Evolutionary conservation across 1,140 invertebrate genomes (phyloP), one percentile per base, ranked within the genome.

Genomic region (Scaptomyza graminum): DNA sequence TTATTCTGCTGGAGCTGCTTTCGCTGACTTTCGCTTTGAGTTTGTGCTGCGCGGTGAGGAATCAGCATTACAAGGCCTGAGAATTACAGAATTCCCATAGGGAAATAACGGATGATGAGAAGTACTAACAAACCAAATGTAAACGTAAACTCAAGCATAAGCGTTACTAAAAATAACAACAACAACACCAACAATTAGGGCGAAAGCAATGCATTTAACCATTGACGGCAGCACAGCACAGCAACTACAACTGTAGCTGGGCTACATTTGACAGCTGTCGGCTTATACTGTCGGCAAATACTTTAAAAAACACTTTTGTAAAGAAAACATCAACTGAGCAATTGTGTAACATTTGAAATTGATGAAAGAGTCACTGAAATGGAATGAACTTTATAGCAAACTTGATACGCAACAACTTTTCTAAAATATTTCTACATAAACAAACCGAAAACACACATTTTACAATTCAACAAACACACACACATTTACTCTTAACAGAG

Each of bases 11-110:
- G 65, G 94, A 97, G 92, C 91, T 96, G 47, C 85, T 97, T 25
- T 96, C 96, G 37, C 93, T 97, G 76, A 94, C 96, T 50, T 96
- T 97, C 79, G 95, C 96, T 1, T 92, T 97, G 81, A 94, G 96
- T 71, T 92, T 97, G 15, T 96, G 96, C 87, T 97, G 95, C 91
- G 95, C 95, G 25, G 94, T 96, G 67, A 94, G 94, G 70, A 93
- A 93, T 64, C 93, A 95, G 73, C 93, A 94, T 80, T 95, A 95
- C 91, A 96, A 96, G 92, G 94, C 94, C 92, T 96, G 95, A 94
- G 90, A 90, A 90, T 91, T 91, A 91, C 90, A 75, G 90, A 91
- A 91, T 72, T 91, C 90, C 90, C 90, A 91, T 75, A 88, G 90
- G 90, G 90, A 91, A 88, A 91, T 91, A 67, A 88, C 80, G 47